Base-by-base conservation (phyloP, 2,113 vertebrate genomes). In the Tiliqua scincoides region DNA sequence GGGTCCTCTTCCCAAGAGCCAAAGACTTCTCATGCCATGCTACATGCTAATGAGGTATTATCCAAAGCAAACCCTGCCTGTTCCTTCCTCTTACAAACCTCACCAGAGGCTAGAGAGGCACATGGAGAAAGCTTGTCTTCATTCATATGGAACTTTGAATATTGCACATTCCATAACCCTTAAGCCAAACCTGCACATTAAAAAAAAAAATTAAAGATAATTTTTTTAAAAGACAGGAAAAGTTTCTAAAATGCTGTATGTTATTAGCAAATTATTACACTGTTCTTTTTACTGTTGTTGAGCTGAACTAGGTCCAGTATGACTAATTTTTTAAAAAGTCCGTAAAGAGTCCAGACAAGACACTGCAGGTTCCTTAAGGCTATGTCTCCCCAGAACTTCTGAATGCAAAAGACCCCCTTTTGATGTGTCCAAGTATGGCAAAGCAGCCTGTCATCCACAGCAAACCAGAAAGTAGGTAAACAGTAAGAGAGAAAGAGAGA, bases 321-420 rank as follows among this genome's bases (percentile, higher is more conserved):
- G 93, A 63, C 23, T 63, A 48, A 74, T 25, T 67, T 80, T 91
- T 77, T 89, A 91, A 96, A 95, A 95, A 89, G 93, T 96, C 43
- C 94, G 91, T 17, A 95, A 95, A 95, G 83, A 93, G 93, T 97
- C 94, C 90, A 89, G 95, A 81, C 57, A 96, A 95, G 96, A 97
- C 96, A 96, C 96, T 91, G 92, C 94, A 96, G 95, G 96, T 95
- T 97, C 84, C 93, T 97, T 98, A 98, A 98, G 98, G 97, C 98
- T 96, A 93, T 95, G 90, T 96, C 95, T 96, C 93, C 96, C 96
- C 93, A 85, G 94, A 96, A 96, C 94, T 94, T 96, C 93, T 78
- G 79, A 88, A 94, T 95, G 89, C 87, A 86, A 83, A 85, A 63
- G 32, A 90, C 87, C 62, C 87, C 88, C 88, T 93, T 89, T 89